Base-by-base conservation (phyloP, 2,113 vertebrate species). In the Muscicapa adusta region DNA sequence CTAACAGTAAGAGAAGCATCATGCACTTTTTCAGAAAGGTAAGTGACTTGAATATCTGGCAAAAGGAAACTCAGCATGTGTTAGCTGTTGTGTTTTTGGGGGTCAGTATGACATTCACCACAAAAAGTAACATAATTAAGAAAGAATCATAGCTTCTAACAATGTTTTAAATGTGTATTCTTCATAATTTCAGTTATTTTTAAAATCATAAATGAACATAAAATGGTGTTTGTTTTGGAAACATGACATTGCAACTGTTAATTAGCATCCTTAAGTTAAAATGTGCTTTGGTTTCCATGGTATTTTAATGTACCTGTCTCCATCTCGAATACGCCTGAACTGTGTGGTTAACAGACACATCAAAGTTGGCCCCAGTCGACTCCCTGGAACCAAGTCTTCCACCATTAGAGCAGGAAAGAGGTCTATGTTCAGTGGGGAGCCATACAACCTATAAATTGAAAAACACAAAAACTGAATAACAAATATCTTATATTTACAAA, bases 331-430 rank as follows among this genome's bases (percentile, higher is more conserved):
- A 6, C 98, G 98, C 89, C 97, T 98, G 91, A 99, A 99, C 92
- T 99, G 99, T 14, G 98, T 95, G 62, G 97, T 97, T 65, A 99
- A 98, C 81, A 99, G 97, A 89, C 99, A 99, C 99, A 99, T 98
- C 66, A 99, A 97, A 10, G 99, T 99, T 26, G 99, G 98, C 16
- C 99, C 99, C 91, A 99, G 68, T 45, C 99, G 97, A 93, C 99
- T 99, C 28, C 99, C 99, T 2, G 99, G 99, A 67, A 99, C 98
- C 87, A 99, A 94, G 81, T 99, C 99, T 96, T 99, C 99, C 62
- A 98, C 98, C 98, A 99, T 98, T 78, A 99, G 97, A n/a, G 99
- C 99, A 5, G 99, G 99, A 96, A 99, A 99, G 14, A 99, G 89
- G 96, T 99, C 99, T 23, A 99, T 96, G 94, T 99, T 99, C 91